These are phyloP conservation scores for Diadumene lineata DNA, from an alignment of 92 coral and sea anemone species.

Conservation along the genomic window DNA sequence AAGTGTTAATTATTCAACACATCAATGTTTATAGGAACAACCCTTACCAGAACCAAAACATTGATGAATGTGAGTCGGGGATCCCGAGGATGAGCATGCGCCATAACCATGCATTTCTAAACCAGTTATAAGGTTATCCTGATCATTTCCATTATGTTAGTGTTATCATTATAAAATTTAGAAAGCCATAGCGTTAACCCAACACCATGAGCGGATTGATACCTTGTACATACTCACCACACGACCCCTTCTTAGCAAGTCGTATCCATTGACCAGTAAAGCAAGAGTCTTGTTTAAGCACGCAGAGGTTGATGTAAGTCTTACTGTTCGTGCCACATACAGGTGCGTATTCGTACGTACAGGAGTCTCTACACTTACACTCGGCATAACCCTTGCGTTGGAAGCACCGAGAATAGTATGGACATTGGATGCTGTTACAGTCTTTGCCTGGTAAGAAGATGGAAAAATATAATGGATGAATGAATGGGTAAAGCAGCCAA, in stretches of 20 bases:
- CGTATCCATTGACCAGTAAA: slow-evolving; percentile 31
- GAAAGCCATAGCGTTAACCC: neutral
- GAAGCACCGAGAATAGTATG: slow-evolving; percentile 31
- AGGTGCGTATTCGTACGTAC: slow-evolving; percentile 18
- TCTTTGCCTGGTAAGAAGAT: slow-evolving; percentile 12
- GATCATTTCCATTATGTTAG: neutral
- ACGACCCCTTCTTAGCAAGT: slow-evolving; percentile 34
- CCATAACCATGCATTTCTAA: no score
- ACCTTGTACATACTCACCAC: slow-evolving; percentile 38
- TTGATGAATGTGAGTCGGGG: no score
- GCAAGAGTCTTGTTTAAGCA: slow-evolving; percentile 49
- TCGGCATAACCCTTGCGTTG: slow-evolving; percentile 36
- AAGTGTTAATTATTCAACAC: no score
- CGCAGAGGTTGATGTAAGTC: slow-evolving; percentile 59
- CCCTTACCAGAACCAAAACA: no score
- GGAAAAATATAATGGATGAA: no score
- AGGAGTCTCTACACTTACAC: slow-evolving; percentile 48
- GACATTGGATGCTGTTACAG: slow-evolving; percentile 52
- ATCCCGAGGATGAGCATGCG: no score
- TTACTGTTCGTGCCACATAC: slow-evolving; percentile 61
- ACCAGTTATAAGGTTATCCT: no score
- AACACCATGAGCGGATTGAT: neutral
- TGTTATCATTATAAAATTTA: no score
- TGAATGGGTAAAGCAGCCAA: no score
- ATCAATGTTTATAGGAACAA: no score